phyloP scores from a whole-genome alignment of 2,888 invertebrate species.

The Dynastes hyllus region DNA sequence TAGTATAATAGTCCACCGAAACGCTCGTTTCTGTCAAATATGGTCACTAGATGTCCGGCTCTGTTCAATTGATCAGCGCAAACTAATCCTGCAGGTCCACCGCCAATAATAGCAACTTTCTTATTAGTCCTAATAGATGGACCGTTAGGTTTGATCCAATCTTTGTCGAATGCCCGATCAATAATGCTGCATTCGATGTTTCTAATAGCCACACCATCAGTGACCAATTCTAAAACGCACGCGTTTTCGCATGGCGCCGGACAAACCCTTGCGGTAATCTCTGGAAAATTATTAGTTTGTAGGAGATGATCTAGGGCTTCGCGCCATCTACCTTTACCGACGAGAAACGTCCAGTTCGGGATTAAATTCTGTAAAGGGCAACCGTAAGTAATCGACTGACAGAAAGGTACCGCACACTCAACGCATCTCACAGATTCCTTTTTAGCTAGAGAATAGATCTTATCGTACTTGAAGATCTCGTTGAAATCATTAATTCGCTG shows the following conservation, averaged over 20 bases:
- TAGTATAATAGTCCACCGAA: constrained; percentile 96
- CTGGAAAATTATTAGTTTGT: constrained; percentile 99
- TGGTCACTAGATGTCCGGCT: constrained; percentile 95
- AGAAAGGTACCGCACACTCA: constrained; percentile 99
- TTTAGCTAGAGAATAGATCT: constrained; percentile 89
- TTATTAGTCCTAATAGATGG: constrained; percentile 65
- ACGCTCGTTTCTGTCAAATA: constrained; percentile 97
- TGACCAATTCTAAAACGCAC: constrained; percentile 94
- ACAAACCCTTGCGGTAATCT: constrained; percentile 80
- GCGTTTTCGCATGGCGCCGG: constrained; percentile 99
- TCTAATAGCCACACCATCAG: constrained; percentile 98
- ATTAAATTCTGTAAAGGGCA: constrained; percentile 99
- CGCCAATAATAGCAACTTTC: constrained; percentile 90
- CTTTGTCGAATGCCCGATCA: constrained; percentile 97
- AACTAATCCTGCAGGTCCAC: constrained; percentile 95
- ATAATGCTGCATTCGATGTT: constrained; percentile 99
- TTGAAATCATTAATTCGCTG: constrained; percentile 95
- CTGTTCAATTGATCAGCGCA: constrained; percentile 98
- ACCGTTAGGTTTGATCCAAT: constrained; percentile 89
- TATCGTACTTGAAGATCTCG: constrained; percentile 92
- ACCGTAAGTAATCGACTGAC: constrained; percentile 92
- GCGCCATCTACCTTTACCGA: constrained; percentile 95
- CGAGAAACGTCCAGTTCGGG: constrained; percentile 98
- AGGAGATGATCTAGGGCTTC: constrained; percentile 93
- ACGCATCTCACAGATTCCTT: constrained; percentile 97